A percentile compares a stretch with the other conserved stretches of the same genome.
phyloP scores from a whole-genome alignment of 2,797 vertebrate genomes.

The Argentina silus region DNA sequence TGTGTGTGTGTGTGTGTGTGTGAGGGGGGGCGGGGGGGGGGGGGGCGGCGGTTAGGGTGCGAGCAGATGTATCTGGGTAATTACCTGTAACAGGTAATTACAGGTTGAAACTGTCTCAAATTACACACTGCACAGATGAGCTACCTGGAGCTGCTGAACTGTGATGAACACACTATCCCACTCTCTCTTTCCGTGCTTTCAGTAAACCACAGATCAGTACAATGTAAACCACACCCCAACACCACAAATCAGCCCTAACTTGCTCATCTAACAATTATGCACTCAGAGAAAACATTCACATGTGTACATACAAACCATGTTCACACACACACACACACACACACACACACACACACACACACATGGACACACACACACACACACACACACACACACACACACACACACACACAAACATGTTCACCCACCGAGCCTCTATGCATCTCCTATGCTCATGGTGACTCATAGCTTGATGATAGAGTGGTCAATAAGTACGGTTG shows the following conservation, averaged over 20 bases:
- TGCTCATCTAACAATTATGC: not conserved
- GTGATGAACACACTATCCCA: not conserved
- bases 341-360: too few relatives aligned
- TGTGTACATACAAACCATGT: too few relatives aligned
- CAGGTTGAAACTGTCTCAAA: not conserved
- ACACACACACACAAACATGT: not conserved
- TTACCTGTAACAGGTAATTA: not conserved
- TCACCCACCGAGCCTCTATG: not conserved
- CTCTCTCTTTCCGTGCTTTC: not conserved
- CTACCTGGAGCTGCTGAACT: not conserved
- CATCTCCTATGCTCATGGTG: not conserved
- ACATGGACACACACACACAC: not conserved
- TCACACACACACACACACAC: too few relatives aligned
- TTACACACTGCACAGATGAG: not conserved
- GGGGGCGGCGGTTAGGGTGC: too few relatives aligned
- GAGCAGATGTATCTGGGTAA: too few relatives aligned
- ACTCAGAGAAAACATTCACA: not conserved
- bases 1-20: too few relatives aligned
- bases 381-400: conserved; percentile 1
- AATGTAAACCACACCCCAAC: conserved; percentile 8
- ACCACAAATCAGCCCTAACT: not conserved
- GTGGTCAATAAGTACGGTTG: not conserved
- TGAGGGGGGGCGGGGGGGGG: too few relatives aligned
- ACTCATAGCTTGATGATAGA: not conserved
- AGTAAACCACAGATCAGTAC: not conserved